Evolutionary conservation across 2,113 vertebrate species (phyloP), one percentile per base, ranked within the genome.

Genomic region (Origma solitaria): DNA sequence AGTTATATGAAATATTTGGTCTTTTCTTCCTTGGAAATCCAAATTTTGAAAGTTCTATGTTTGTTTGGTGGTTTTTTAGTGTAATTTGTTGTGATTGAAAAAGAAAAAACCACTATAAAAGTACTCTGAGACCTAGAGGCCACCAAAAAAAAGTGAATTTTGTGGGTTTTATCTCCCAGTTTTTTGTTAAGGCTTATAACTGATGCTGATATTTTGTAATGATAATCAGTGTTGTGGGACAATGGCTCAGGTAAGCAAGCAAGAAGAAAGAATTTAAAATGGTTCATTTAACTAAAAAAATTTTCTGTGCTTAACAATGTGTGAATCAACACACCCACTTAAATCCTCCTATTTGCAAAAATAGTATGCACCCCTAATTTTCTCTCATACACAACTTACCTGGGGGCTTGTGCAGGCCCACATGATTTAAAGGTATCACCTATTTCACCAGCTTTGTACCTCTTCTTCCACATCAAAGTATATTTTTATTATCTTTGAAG

Each of bases 101-200:
- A 24, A n/a, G n/a, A n/a, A 64, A 64, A 25, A 17, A 2, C 0
- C 13, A 64, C 21, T 51, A 24, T 31, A 35, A 65, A 70, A 53
- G 4, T 37, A 62, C 5, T 50, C 21, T 58, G 40, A 85, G 72
- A 82, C 7, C 7, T 47, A 51, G 19, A 51, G 6, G 5, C 1
- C 12, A 25, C 1, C 5, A 40, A 45, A 81, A 65, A 25, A 65
- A 25, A 3, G 7, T 47, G 4, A 45, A 68, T 56, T 33, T 69
- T 44, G 24, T 65, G 42, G 4, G 0, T 1, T 85, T 86, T 60
- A 3, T 61, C 8, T 56, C 23, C 13, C 0, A 3, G 1, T 60
- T 27, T 86, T n/a, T 69, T 58, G 11, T 14, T n/a, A 65, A 70
- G 42, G 6, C 8, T 65, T 5, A 7, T 65, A 64, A 47, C 6